Evolutionary conservation across 2,113 vertebrate species (phyloP).

Genomic region (Cyprinodon variegatus): DNA sequence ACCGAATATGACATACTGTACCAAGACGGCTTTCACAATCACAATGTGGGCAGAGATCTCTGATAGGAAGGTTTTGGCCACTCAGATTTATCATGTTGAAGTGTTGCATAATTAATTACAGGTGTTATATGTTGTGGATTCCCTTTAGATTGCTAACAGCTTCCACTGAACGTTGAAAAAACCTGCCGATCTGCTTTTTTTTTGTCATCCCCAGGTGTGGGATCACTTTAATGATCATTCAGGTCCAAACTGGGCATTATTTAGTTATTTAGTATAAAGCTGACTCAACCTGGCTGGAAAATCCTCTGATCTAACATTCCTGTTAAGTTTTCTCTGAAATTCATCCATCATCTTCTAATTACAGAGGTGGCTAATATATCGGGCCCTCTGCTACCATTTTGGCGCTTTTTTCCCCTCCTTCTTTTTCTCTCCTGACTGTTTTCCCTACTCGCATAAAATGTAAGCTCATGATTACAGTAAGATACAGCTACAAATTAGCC

Average conservation of each 20-base stretch:
- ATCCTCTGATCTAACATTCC: slow-evolving; percentile 16
- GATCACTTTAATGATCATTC: slow-evolving; percentile 31
- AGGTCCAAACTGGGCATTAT: slow-evolving; percentile 16
- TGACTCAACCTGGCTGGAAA: slow-evolving; percentile 21
- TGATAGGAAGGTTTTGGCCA: background rate
- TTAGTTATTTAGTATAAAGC: background rate
- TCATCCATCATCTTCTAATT: slow-evolving; percentile 71
- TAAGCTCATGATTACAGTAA: slow-evolving; percentile 70
- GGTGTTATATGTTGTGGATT: background rate
- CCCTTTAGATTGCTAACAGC: slow-evolving; percentile 20
- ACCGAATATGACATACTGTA: background rate
- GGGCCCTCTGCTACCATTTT: slow-evolving; percentile 21
- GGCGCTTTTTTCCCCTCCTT: slow-evolving; percentile 26
- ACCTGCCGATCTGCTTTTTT: slow-evolving; percentile 47
- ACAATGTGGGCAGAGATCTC: background rate
- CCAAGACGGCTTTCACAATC: background rate
- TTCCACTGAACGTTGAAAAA: background rate
- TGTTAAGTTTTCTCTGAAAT: slow-evolving; percentile 29
- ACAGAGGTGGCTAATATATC: slow-evolving; percentile 60
- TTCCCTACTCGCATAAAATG: slow-evolving; percentile 25
- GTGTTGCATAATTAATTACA: background rate
- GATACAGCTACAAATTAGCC: slow-evolving; percentile 60
- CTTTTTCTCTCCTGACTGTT: slow-evolving; percentile 17
- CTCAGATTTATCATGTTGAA: background rate
- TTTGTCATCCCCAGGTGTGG: background rate